Base-by-base conservation (phyloP, 1,140 invertebrate species). In the Sesamia nonagrioides region DNA sequence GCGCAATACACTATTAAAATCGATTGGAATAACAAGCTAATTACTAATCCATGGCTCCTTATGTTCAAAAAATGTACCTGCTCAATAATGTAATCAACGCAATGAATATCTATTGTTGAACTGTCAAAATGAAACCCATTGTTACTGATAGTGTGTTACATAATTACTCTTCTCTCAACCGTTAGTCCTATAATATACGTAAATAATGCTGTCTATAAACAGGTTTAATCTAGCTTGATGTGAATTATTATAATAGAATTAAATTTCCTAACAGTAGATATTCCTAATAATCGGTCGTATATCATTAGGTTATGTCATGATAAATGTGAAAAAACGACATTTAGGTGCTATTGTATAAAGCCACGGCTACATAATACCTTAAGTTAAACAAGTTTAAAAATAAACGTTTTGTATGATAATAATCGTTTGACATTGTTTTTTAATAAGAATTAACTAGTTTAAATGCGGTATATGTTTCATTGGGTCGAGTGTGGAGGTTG, bases 401-500 rank as follows among this genome's bases (percentile, higher is more conserved):
- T 33, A 37, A 60, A 45, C 77, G 42, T 78, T 78, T 77, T 63
- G 27, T 52, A 42, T 54, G 13, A 69, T 60, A 48, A 40, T 63
- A 71, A 78, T 50, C 45, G 69, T 48, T 72, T 78, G 77, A 78
- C 77, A 78, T 78, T 78, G 77, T 78, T 71, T 73, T 69, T 73
- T 73, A 73, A 73, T 73, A 73, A 58, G 58, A 50, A 61, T 61
- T 61, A 54, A 54, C 33, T 17, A 52, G 40, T 69, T 50, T 13
- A 69, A 50, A 69, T 21, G 17, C 7, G 17, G 48, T 71, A 18
- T 50, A 63, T 27, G 56, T 61, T 75, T 82, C 77, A 63, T 82
- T 82, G 76, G 68, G 60, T 61, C 71, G 52, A 27, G 27, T n/a
- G 42, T 66, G 80, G 68, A 84, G 82, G 84, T 80, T 81, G 77